Base-by-base conservation (phyloP, 2,797 vertebrate genomes). In the Labeo calbasu region DNA sequence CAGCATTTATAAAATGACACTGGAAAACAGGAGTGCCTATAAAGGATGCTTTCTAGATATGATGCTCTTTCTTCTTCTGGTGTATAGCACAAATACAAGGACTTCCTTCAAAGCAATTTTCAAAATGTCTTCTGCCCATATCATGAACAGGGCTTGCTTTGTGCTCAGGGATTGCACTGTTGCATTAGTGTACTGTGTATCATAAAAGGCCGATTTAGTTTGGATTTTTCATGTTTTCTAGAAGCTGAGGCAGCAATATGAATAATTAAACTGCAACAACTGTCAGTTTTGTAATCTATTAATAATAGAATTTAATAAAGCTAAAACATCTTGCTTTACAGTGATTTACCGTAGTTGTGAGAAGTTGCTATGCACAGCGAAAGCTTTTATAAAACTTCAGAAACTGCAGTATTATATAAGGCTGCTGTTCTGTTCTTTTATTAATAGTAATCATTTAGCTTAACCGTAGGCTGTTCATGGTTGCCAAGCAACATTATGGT, bases 81-180 rank as follows among this genome's bases (percentile, higher is more conserved):
- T 77, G 77, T 65, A 14, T 77, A 81, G 81, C 48, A 59, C 17
- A 25, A 68, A 86, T 83, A 65, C 43, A 68, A 43, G 25, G 59
- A 51, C 72, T 51, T 84, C 25, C 65, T 71, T 77, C 40, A 81
- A 87, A 70, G 72, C 83, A 72, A 78, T 88, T 88, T 77, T 21
- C 21, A 13, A 79, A 66, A 23, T 48, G 51, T 23, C 72, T 86
- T 63, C 59, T 69, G 57, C 12, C 53, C 66, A 69, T 85, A 81
- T 85, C 77, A 65, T 63, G 75, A 28, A 19, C 23, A 28, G 21
- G 63, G 73, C 32, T 75, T 46, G 32, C 75, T 76, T 73, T 86
- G 71, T 73, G 72, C 71, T 78, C 40, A 53, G 55, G 12, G 69
- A 71, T 65, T 79, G 59, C 43, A 50, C 66, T 50, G 12, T 57